Base-by-base conservation (phyloP, 2,888 invertebrate genomes). In the Spialia ferax region DNA sequence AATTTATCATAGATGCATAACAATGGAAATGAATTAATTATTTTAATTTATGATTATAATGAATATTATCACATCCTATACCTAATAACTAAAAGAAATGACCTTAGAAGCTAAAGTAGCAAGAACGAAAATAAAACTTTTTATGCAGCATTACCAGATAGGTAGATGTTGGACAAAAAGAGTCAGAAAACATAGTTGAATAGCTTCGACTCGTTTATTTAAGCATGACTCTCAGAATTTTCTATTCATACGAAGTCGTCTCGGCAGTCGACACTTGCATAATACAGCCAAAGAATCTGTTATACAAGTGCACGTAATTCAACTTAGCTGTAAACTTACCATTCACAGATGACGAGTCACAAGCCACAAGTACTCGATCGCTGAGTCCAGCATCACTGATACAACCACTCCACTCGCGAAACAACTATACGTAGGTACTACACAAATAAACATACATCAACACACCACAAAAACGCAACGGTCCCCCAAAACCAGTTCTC, bases 401-500 rank as follows among this genome's bases (percentile, higher is more conserved):
- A 26, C 82, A n/a, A n/a, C n/a, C n/a, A n/a, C n/a, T n/a, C 50
- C 85, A 75, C 86, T 88, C 78, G 88, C 87, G 77, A 88, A 86
- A 84, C 74, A 73, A 75, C 75, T 81, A 82, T 79, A 5, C n/a
- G n/a, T n/a, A n/a, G 6, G 32, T 42, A 82, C 73, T 79, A 82
- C 73, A 75, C 79, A 85, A 82, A 88, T 83, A 85, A 83, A 88
- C 80, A 86, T 80, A 81, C 48, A 64, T 67, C 63, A 72, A 73
- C 71, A 70, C 71, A 84, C 84, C 88, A 86, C 87, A 88, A 87
- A 88, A 87, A 87, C 83, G 78, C 84, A 89, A 89, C 88, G 88
- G 89, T 86, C 81, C 81, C 77, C 78, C 72, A 79, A 84, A 92
- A 91, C 92, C 87, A 81, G 90, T 92, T 89, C 81, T 79, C 75